phyloP scores from a whole-genome alignment of 2,888 invertebrate species.

The Fabriciana adippe region DNA sequence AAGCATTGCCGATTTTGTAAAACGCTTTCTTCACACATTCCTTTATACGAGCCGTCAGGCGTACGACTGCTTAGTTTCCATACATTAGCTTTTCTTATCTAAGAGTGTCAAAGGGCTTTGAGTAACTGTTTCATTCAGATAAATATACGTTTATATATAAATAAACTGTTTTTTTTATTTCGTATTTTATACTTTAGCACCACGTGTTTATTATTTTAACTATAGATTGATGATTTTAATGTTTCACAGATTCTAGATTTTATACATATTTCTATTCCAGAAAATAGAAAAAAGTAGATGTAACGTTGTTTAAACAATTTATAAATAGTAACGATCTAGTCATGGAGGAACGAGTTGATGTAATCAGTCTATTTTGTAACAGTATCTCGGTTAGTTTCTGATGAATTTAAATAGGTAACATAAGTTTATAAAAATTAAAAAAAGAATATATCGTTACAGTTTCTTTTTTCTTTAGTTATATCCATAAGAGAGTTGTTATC shows the following conservation, averaged over 20 bases:
- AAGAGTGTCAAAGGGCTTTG: conserved; percentile 58
- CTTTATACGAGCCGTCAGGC: conserved; percentile 22
- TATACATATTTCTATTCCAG: background rate
- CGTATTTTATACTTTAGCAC: background rate
- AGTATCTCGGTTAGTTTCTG: conserved; percentile 6
- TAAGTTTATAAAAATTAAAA: background rate
- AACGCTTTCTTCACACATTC: conserved; percentile 16
- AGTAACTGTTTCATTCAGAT: conserved; percentile 58
- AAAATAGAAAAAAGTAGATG: conserved; percentile 3
- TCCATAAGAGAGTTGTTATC: too few relatives aligned
- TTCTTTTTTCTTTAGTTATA: too few relatives aligned
- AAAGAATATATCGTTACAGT: background rate
- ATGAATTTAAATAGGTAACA: background rate
- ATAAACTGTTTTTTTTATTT: conserved; percentile 47
- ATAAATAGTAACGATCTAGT: conserved; percentile 16
- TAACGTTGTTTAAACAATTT: conserved; percentile 3
- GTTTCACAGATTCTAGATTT: background rate
- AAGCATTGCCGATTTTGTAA: conserved; percentile 25
- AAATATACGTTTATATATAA: conserved; percentile 64
- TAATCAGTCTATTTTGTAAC: conserved; percentile 20
- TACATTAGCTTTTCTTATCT: conserved; percentile 48
- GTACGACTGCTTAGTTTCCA: conserved; percentile 42
- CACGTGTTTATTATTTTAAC: background rate
- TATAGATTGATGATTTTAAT: background rate
- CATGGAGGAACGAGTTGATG: conserved; percentile 18